phyloP scores from a whole-genome alignment of 35 echinoderm and acorn worm species.

The Stichopus chloronotus region DNA sequence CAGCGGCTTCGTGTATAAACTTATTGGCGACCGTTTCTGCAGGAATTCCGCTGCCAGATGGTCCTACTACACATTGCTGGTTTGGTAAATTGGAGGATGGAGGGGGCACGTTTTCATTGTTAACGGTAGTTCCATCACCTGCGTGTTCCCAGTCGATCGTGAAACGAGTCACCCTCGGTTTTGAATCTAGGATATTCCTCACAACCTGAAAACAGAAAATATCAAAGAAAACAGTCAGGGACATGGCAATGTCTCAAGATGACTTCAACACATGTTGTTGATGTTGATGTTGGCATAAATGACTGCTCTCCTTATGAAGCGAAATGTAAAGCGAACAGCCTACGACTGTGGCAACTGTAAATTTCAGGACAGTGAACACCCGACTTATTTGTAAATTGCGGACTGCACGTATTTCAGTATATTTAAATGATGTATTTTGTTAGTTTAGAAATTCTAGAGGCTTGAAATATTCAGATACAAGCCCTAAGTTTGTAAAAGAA shows the following conservation, averaged over 20 bases:
- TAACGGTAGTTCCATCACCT: constrained; percentile 43
- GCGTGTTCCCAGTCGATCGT: constrained; percentile 95
- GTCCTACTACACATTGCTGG: constrained; percentile 48
- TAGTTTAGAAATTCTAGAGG: too few relatives aligned
- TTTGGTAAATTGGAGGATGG: constrained; percentile 49
- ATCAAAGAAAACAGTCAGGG: background rate
- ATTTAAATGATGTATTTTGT: too few relatives aligned
- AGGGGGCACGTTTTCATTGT: constrained; percentile 92
- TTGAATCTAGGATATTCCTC: constrained; percentile 89
- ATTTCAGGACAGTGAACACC: too few relatives aligned
- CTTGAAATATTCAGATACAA: too few relatives aligned
- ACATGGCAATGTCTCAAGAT: background rate
- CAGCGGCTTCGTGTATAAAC: constrained; percentile 48
- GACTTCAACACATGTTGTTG: background rate
- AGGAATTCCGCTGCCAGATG: constrained; percentile 7
- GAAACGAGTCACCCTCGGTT: constrained; percentile 94
- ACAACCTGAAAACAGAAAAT: constrained; percentile 57
- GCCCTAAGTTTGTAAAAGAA: too few relatives aligned
- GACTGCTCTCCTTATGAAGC: background rate
- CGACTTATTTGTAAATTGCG: too few relatives aligned
- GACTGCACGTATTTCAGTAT: too few relatives aligned
- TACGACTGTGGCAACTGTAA: too few relatives aligned
- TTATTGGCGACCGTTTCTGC: constrained; percentile 41
- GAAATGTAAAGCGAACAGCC: too few relatives aligned
- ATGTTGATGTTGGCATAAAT: background rate